Percentiles rank a stretch among this genome's conserved stretches.
Evolutionary conservation across 2,797 vertebrate species (phyloP).

Genomic region (Gouania willdenowi): DNA sequence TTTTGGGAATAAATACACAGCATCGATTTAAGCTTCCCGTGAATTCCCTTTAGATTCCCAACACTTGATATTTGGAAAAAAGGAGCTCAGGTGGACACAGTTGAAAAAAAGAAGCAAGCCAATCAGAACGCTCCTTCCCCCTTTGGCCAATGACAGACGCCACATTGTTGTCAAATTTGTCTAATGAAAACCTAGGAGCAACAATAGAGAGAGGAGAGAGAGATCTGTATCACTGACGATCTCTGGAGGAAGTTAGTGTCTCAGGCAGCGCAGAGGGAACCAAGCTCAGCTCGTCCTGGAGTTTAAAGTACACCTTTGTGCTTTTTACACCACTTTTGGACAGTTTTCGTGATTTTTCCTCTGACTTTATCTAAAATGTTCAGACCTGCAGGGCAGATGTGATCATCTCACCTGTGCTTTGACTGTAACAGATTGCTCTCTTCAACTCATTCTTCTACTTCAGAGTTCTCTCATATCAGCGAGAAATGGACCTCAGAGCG

Average conservation of each 20-base stretch:
- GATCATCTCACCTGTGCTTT: slow-evolving; percentile 8
- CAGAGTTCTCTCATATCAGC: not conserved
- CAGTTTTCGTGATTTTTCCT: slow-evolving; percentile 5
- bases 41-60: slow-evolving; percentile 75
- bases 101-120: slow-evolving; percentile 81
- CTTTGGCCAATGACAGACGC: slow-evolving; percentile 93
- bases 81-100: slow-evolving; percentile 87
- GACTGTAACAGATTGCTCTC: not conserved
- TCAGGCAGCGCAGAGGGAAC: slow-evolving; percentile 66
- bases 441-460: not conserved
- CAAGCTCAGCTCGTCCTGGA: slow-evolving; percentile 68
- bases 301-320: slow-evolving; percentile 5
- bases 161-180: slow-evolving; percentile 99
- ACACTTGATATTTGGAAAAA: slow-evolving; percentile 82
- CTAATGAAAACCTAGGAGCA: slow-evolving; percentile 95
- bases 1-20: slow-evolving; percentile 19
- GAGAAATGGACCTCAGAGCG: slow-evolving; percentile 87
- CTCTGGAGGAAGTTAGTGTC: slow-evolving; percentile 83
- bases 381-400: slow-evolving; percentile 29
- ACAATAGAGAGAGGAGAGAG: slow-evolving; percentile 87
- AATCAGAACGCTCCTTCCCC: slow-evolving; percentile 86
- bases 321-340: not conserved
- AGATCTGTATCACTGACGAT: slow-evolving; percentile 82
- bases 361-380: slow-evolving; percentile 43
- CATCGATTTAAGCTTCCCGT: slow-evolving; percentile 72